Base-by-base conservation (phyloP, 2,888 invertebrate species). In the Cheilosia urbana region DNA sequence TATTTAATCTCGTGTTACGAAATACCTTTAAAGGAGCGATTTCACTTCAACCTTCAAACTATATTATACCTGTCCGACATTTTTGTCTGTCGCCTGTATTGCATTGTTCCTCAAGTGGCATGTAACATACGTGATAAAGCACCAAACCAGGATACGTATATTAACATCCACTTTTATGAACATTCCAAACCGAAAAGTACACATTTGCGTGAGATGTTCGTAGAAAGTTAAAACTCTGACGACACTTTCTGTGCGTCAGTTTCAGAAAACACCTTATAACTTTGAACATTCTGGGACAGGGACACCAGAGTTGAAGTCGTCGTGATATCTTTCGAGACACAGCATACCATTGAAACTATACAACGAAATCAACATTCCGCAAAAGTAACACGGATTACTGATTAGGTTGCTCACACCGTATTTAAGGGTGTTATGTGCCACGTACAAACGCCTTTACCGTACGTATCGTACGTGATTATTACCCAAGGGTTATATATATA, bases 341-440 rank as follows among this genome's bases (percentile, higher is more conserved):
- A 69, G 63, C 83, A 62, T 73, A 69, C 57, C 83, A 62, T 73
- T 30, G 47, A 65, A 68, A 68, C 80, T 63, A 57, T 63, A 57
- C 53, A 78, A 69, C 69, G 62, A 68, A 62, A 79, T 75, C 73
- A 84, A 65, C 83, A 75, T 84, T 84, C 75, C 79, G 47, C 83
- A 79, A 84, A 75, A 84, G 83, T 84, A 75, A 69, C 79, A 84
- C 83, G 83, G 79, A 84, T 75, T 84, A 63, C 83, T 84, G 83
- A 84, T 84, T 84, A 84, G 83, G 83, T 63, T 77, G 79, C 79
- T 79, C 79, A 65, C 69, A 79, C 68, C 45, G 60, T 66, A 66
- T 58, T 51, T 47, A 49, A 62, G 21, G 51, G 40, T 73, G 62
- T 84, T 75, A 79, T 84, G 58, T 69, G 69, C 73, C 83, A 84